A percentile compares a stretch with the other conserved stretches of the same genome.
Evolutionary conservation across 2,113 vertebrate genomes (phyloP).

Genomic region (Nestor notabilis): DNA sequence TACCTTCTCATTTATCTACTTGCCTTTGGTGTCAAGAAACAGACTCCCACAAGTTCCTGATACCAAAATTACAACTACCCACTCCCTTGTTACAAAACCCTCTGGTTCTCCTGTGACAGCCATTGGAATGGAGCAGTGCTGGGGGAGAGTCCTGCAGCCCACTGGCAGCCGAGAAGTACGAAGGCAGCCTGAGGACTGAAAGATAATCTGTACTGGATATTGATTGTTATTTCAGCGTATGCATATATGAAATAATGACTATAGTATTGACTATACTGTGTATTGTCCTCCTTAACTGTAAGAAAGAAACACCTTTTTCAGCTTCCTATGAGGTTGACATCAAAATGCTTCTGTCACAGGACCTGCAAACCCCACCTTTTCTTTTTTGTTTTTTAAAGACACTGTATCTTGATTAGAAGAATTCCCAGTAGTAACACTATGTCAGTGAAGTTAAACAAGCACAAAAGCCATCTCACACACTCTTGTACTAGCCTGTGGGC

Average conservation of each 20-base stretch:
- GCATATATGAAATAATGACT: background rate
- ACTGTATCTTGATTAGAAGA: background rate
- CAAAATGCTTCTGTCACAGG: background rate
- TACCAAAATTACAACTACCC: background rate
- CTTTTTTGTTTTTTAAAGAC: background rate
- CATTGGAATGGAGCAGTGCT: background rate
- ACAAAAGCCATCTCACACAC: background rate
- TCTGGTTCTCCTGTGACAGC: background rate
- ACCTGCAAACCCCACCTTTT: background rate
- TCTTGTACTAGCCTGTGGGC: background rate
- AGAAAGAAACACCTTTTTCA: background rate
- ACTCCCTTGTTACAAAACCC: background rate
- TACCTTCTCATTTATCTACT: background rate
- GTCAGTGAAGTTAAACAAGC: background rate
- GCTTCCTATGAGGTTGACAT: background rate
- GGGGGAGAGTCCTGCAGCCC: background rate
- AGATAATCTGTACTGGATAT: background rate
- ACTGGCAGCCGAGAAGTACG: fast-evolving
- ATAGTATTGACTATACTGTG: background rate
- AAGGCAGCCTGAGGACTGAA: background rate
- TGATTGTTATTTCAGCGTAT: background rate
- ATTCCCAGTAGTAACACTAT: background rate
- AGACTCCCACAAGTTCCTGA: background rate
- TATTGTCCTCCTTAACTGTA: background rate
- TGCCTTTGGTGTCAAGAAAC: background rate